phyloP scores from a whole-genome alignment of 2,888 invertebrate genomes.

The Chrysotoxum bicinctum region DNA sequence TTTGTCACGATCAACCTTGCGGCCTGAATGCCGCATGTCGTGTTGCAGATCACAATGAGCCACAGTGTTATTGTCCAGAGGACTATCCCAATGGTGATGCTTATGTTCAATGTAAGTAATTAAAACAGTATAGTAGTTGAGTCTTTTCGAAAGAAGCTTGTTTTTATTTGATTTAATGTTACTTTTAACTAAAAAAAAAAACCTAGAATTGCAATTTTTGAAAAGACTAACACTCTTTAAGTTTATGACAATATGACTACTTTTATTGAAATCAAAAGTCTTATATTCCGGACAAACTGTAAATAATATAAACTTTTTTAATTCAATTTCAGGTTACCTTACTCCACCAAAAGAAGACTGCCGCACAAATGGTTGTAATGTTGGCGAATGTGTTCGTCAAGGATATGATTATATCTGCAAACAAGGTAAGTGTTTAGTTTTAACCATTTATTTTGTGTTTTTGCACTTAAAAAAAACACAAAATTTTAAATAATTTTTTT shows the following conservation, averaged over 20 bases:
- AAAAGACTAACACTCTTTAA: too few species aligned
- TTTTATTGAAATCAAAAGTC: too few species aligned
- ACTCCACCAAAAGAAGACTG: constrained; percentile 86
- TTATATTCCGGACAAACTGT: background rate
- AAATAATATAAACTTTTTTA: background rate
- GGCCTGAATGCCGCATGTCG: constrained; percentile 92
- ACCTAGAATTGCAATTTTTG: too few species aligned
- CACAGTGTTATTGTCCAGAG: constrained; percentile 92
- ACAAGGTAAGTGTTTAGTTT: constrained; percentile 79
- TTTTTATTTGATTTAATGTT: too few species aligned
- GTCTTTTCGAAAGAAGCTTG: too few species aligned
- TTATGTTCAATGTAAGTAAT: constrained; percentile 91
- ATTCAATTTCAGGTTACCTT: constrained; percentile 76
- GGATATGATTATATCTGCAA: constrained; percentile 89
- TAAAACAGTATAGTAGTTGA: too few species aligned
- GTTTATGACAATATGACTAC: too few species aligned
- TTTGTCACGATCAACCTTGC: constrained; percentile 91
- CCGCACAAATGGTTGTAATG: constrained; percentile 91
- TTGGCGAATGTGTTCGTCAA: constrained; percentile 92
- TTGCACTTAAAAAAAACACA: background rate
- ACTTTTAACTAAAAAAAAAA: too few species aligned
- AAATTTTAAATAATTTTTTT: background rate
- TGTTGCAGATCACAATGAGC: constrained; percentile 85
- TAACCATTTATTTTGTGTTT: constrained; percentile 29
- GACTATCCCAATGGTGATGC: constrained; percentile 93